Conservation (phyloP, 2,797 vertebrate genomes). For the Antrozous pallidus region DNA sequence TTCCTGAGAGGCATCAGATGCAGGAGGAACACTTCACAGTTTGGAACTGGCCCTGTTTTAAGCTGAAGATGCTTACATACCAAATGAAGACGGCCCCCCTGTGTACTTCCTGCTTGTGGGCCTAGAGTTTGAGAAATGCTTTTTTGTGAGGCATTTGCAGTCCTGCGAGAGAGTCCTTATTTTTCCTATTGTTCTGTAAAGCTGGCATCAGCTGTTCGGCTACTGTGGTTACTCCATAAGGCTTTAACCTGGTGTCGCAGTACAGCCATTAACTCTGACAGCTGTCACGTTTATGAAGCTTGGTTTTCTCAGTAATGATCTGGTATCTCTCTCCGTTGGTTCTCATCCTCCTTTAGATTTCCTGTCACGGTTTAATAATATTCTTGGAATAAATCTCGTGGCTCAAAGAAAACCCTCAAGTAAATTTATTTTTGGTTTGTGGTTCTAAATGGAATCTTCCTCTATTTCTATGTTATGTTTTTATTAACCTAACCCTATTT, state of each 20-base stretch:
- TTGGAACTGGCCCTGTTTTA: background rate
- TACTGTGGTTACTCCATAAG: background rate
- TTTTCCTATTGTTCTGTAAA: background rate
- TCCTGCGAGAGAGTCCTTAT: background rate
- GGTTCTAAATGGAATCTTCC: constrained; percentile 50
- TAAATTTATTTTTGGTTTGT: constrained; percentile 58
- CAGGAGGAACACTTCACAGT: background rate
- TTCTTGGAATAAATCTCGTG: constrained; percentile 50
- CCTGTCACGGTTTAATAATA: constrained; percentile 41
- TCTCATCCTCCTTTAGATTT: background rate
- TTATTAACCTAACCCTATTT: constrained; percentile 65
- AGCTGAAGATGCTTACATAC: background rate
- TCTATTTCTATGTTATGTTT: constrained; percentile 23
- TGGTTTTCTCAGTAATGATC: background rate
- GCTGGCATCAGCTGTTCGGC: background rate
- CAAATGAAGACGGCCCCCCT: background rate
- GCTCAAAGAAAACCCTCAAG: constrained; percentile 53
- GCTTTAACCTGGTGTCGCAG: background rate
- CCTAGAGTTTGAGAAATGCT: background rate
- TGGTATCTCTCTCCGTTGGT: background rate
- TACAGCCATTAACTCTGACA: background rate
- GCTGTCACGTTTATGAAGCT: background rate
- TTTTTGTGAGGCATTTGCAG: constrained; percentile 16
- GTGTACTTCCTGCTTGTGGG: background rate
- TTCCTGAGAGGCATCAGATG: background rate